Evolutionary conservation across 1,140 invertebrate genomes (phyloP), one percentile per base, ranked within the genome.

Genomic region (Mercenaria mercenaria): DNA sequence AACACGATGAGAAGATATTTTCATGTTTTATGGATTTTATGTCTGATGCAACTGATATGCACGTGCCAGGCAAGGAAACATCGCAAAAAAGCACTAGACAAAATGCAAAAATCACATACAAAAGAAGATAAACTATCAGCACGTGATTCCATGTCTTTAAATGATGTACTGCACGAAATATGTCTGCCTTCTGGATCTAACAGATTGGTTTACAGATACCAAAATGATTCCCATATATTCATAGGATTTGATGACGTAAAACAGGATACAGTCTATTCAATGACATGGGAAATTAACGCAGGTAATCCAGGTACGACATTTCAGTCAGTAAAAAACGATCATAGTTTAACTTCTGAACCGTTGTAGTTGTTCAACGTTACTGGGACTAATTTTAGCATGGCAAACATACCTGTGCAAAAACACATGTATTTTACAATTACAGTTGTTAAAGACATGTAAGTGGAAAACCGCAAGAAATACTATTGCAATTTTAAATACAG

Each of bases 201-300:
- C 39, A 88, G 86, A 72, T 77, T 88, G 0, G 86, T 88, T 37
- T 88, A 88, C 43, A 64, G 86, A 72, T 80, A 69, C 23, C 29
- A 81, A 43, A 88, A 88, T 67, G 41, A 80, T 34, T 67, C 86
- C 11, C 41, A 81, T 50, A 81, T 88, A 50, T 79, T 72, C 29
- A 72, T 88, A 26, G 86, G 76, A 34, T 88, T 88, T 81, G 86
- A 88, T 72, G 74, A 61, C n/a, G 13, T 79, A 41, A 13, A 61
- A 23, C 26, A 52, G 4, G 41, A 56, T 29, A 52, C 61, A 52
- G 61, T 88, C 20, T 69, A 80, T 32, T 47, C 61, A n/a, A 88
- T 88, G 76, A 23, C 47, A 20, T 88, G 86, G 86, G 20, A 72
- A 13, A 69, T 88, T n/a, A 52, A 69, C 11, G 26, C 4, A 69